Percentiles rank a stretch among this genome's conserved stretches.
Conservation (phyloP, 2,113 vertebrate species). For the Loxodonta africana region DNA sequence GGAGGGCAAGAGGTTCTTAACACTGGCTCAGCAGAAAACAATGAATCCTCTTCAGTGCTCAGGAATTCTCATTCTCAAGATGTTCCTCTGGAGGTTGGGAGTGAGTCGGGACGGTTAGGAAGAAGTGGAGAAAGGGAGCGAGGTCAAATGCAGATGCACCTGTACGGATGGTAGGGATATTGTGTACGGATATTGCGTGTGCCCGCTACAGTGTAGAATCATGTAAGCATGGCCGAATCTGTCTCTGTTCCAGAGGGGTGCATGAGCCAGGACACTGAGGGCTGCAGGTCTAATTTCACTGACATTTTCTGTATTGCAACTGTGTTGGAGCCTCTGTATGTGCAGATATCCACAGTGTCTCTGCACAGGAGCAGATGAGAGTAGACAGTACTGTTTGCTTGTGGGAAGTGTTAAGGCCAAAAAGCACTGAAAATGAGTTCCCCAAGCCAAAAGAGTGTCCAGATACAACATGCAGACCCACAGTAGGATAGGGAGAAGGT, state of each 20-base stretch:
- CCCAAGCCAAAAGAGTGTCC: background rate
- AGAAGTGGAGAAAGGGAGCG: too few species aligned
- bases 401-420: background rate
- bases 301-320: background rate
- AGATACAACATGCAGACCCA: background rate
- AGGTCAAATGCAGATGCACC: background rate
- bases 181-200: background rate
- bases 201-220: background rate
- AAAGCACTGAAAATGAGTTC: background rate
- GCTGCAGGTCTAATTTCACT: fast-evolving
- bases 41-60: background rate
- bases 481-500: background rate
- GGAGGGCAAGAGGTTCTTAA: background rate
- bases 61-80: too few species aligned
- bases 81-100: background rate
- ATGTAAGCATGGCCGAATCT: fast-evolving
- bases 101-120: fast-evolving
- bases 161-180: too few species aligned
- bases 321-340: background rate
- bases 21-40: background rate
- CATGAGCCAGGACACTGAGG: fast-evolving
- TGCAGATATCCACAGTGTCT: background rate
- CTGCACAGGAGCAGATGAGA: background rate
- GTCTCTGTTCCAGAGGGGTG: background rate
- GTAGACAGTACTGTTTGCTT: background rate